phyloP scores from a whole-genome alignment of 2,888 invertebrate genomes.

The Saturnia japonica region DNA sequence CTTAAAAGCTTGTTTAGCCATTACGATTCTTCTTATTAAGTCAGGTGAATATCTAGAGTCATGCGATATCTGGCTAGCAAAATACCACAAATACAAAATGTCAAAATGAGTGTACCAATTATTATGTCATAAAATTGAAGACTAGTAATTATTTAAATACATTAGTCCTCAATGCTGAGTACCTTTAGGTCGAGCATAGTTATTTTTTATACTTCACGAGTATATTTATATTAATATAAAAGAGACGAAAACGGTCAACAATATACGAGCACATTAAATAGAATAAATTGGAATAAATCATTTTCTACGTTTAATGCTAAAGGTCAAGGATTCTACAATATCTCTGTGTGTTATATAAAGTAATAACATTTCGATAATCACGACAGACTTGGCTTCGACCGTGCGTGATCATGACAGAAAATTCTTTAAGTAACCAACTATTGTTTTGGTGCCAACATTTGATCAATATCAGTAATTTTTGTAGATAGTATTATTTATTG shows the following conservation, averaged over 20 bases:
- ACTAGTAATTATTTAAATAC: no score
- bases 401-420: not conserved
- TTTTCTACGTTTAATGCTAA: slow-evolving; percentile 1
- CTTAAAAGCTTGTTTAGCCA: no score
- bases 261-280: not conserved
- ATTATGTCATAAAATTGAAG: no score
- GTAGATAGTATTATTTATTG: not conserved
- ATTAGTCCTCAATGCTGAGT: no score
- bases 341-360: not conserved
- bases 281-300: not conserved
- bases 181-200: no score
- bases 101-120: no score
- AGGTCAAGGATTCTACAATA: not conserved
- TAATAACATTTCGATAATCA: slow-evolving; percentile 8
- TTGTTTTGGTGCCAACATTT: not conserved
- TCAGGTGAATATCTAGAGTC: no score
- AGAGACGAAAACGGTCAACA: not conserved
- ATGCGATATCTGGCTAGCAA: no score
- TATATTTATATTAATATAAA: not conserved
- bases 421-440: not conserved
- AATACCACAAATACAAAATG: no score
- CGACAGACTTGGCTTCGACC: not conserved
- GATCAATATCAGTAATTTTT: not conserved
- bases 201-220: no score
- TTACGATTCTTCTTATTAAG: no score